Conservation (phyloP, 92 coral and sea anemone genomes). For the Actinernus sp. region DNA sequence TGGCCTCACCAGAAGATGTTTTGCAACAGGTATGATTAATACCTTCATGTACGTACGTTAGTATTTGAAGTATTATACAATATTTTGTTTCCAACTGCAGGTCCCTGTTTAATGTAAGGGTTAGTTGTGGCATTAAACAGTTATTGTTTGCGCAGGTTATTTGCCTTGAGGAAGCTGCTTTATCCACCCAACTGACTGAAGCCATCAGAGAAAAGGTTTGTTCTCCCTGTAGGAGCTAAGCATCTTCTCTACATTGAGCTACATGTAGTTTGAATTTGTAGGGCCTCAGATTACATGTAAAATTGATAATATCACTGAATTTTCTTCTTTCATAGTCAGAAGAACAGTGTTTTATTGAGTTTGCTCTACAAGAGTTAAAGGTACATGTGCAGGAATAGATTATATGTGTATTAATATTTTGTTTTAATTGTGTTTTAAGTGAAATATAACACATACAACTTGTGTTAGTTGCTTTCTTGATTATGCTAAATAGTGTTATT, state of each 20-base stretch:
- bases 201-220: conserved; percentile 83
- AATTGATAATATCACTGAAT: neutral
- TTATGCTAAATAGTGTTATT: too few species aligned
- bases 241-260: too few species aligned
- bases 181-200: conserved; percentile 59
- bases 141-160: conserved; percentile 64
- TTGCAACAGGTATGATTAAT: conserved; percentile 68
- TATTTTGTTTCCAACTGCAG: too few species aligned
- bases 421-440: neutral
- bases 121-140: too few species aligned
- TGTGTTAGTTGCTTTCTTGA: neutral
- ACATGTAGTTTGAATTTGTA: too few species aligned
- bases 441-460: neutral
- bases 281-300: too few species aligned
- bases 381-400: conserved; percentile 9
- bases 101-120: too few species aligned
- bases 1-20: conserved; percentile 88
- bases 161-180: conserved; percentile 73
- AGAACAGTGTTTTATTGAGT: conserved; percentile 66
- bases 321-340: neutral
- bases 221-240: conserved; percentile 76
- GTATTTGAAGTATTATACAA: too few species aligned
- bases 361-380: conserved; percentile 58
- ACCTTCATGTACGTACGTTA: too few species aligned
- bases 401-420: neutral